Evolutionary conservation across 1,140 invertebrate genomes (phyloP).

Genomic region (Ditylenchus dipsaci): DNA sequence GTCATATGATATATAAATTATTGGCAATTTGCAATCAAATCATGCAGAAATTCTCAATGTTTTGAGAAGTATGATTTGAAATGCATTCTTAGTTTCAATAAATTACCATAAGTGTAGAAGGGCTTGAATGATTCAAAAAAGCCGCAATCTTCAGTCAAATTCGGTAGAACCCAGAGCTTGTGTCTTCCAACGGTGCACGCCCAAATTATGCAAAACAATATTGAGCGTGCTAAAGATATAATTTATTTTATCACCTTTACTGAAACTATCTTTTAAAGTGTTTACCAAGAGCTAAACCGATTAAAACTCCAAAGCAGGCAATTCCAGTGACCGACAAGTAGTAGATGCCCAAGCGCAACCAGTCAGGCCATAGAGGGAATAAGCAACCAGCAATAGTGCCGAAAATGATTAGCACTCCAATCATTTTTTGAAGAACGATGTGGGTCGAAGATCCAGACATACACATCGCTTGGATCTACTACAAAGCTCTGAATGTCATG

Average conservation of each 20-base stretch:
- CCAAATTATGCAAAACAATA: constrained; percentile 89
- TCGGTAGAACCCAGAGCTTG: constrained; percentile 93
- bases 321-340: constrained; percentile 89
- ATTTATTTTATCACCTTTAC: constrained; percentile 13
- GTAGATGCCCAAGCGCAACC: constrained; percentile 88
- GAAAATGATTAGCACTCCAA: constrained; percentile 81
- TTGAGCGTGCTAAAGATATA: constrained; percentile 69
- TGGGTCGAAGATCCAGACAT: constrained; percentile 98
- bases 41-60: too few species aligned
- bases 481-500: constrained; percentile 49
- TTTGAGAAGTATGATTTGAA: too few species aligned
- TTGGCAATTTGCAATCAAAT: too few species aligned
- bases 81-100: too few species aligned
- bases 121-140: constrained; percentile 98
- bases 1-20: too few species aligned
- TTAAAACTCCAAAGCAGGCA: constrained; percentile 85
- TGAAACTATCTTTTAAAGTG: constrained; percentile 2
- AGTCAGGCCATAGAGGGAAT: constrained; percentile 92
- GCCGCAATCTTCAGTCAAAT: constrained; percentile 95
- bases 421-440: constrained; percentile 91
- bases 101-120: constrained; percentile 70
- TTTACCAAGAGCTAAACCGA: constrained; percentile 74
- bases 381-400: constrained; percentile 91
- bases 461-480: constrained; percentile 66
- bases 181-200: constrained; percentile 78